These are phyloP conservation scores for Nezara viridula DNA, from an alignment of 2,888 invertebrate genomes.

Conservation along the genomic window DNA sequence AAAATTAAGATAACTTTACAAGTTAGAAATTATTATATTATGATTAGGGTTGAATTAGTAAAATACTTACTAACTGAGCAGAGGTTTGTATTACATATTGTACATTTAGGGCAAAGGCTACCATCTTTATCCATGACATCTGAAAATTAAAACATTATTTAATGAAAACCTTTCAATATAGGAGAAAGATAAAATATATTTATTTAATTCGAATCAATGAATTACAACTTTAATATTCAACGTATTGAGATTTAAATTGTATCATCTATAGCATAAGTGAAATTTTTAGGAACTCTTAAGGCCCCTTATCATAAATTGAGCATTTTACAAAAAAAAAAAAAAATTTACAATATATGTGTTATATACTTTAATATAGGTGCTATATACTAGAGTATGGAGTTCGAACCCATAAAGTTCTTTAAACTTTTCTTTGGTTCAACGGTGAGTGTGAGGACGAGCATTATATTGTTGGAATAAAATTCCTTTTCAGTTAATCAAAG, in stretches of 20 bases:
- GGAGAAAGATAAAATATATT: background rate
- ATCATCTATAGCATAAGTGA: too few relatives aligned
- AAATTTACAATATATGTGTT: too few relatives aligned
- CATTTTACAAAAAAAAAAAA: too few relatives aligned
- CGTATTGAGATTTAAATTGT: background rate
- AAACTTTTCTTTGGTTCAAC: too few relatives aligned
- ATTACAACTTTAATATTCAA: background rate
- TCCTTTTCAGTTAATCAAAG: too few relatives aligned
- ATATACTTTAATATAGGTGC: too few relatives aligned
- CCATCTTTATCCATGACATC: slow-evolving; percentile 62
- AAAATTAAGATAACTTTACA: background rate
- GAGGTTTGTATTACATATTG: slow-evolving; percentile 64
- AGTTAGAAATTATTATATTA: background rate
- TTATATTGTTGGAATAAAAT: too few relatives aligned
- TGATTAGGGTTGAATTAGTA: background rate
- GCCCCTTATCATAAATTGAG: too few relatives aligned
- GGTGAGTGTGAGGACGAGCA: too few relatives aligned
- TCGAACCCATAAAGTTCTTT: too few relatives aligned
- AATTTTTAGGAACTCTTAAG: too few relatives aligned
- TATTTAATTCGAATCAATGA: background rate
- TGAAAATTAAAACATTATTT: slow-evolving; percentile 56
- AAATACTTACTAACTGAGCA: slow-evolving; percentile 64
- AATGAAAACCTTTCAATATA: background rate
- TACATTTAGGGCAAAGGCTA: slow-evolving; percentile 64
- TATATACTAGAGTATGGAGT: too few relatives aligned